These are phyloP conservation scores for Neoseiulus cucumeris DNA, from an alignment of 1,140 invertebrate species.

Conservation along the genomic window DNA sequence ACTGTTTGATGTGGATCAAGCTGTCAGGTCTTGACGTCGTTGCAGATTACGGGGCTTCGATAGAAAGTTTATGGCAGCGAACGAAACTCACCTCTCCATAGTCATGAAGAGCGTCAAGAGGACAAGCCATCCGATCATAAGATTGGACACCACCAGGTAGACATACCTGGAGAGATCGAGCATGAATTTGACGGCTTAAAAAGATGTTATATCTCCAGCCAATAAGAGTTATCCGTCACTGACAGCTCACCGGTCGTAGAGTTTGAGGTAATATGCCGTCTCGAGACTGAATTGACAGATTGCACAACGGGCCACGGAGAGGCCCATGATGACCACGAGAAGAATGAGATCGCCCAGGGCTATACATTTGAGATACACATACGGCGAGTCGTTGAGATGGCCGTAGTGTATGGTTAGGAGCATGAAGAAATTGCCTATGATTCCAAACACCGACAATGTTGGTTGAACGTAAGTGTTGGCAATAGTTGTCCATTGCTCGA, in stretches of 20 bases:
- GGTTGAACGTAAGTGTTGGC: conserved; percentile 8
- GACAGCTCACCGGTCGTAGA: background rate
- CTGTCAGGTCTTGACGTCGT: too few species aligned
- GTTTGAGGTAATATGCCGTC: background rate
- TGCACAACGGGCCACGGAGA: background rate
- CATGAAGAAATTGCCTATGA: conserved; percentile 1
- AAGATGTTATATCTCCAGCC: too few species aligned
- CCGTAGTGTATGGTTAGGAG: conserved; percentile 10
- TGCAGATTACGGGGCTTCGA: too few species aligned
- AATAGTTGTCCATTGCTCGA: background rate
- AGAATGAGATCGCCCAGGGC: conserved; percentile 8
- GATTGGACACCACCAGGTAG: background rate
- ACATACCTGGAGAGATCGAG: background rate
- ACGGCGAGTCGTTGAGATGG: background rate
- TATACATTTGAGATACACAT: conserved; percentile 2
- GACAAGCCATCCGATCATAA: conserved; percentile 7
- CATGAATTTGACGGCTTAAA: too few species aligned
- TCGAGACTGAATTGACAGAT: background rate
- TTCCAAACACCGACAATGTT: background rate
- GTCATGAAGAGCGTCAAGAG: conserved; percentile 1
- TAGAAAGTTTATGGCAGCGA: too few species aligned
- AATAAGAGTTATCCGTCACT: too few species aligned
- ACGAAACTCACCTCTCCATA: background rate
- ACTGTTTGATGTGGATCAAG: too few species aligned
- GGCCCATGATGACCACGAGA: background rate